Evolutionary conservation across 2,797 vertebrate species (phyloP).

Genomic region (Acomys russatus): DNA sequence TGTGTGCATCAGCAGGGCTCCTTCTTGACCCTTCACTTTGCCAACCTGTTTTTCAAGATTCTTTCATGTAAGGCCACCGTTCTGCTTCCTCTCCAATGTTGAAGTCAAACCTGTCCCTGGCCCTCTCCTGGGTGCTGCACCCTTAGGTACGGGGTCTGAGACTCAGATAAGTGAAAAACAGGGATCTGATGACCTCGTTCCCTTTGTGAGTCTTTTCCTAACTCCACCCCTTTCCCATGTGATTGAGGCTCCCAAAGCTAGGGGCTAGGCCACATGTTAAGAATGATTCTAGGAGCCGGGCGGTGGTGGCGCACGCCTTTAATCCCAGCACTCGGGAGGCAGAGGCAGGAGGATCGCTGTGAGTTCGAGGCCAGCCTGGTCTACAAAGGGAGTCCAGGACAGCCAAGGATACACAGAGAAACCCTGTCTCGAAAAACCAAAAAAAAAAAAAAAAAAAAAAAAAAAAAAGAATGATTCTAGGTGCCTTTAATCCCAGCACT

Average conservation of each 20-base stretch:
- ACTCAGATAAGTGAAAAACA: background rate
- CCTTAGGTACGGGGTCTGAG: background rate
- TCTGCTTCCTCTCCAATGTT: background rate
- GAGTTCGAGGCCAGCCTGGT: too few relatives aligned
- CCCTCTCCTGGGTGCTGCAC: background rate
- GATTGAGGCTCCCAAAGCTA: background rate
- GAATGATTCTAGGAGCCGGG: background rate
- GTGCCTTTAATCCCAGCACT: too few relatives aligned
- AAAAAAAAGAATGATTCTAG: too few relatives aligned
- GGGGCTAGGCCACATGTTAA: too few relatives aligned
- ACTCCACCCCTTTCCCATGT: rapidly evolving
- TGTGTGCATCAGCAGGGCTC: too few relatives aligned
- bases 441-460: too few relatives aligned
- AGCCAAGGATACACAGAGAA: too few relatives aligned
- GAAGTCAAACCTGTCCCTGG: background rate
- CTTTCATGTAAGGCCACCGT: background rate
- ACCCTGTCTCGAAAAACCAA: too few relatives aligned
- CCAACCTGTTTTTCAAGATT: background rate
- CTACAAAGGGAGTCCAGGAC: too few relatives aligned
- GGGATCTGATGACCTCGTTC: background rate
- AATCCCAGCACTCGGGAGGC: too few relatives aligned
- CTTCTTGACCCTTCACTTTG: background rate
- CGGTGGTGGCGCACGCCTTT: too few relatives aligned
- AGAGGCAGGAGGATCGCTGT: too few relatives aligned
- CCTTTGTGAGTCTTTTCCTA: background rate